Conservation (phyloP, 2,797 vertebrate genomes). For the Spinus olivaceus region DNA sequence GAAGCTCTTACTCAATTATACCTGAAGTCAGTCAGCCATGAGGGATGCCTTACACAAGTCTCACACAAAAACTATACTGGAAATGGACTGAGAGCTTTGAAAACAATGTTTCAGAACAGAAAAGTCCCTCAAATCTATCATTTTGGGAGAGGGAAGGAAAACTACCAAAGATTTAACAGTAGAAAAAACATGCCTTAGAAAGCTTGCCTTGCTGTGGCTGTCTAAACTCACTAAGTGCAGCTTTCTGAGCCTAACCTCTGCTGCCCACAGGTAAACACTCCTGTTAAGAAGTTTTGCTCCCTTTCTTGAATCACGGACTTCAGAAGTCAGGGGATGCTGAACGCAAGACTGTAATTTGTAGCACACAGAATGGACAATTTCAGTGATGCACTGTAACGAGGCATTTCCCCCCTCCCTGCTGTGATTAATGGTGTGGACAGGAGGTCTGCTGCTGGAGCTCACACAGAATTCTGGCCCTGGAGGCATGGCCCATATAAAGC, state of each 20-base stretch:
- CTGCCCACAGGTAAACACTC: not conserved
- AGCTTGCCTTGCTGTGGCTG: not conserved
- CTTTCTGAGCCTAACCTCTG: not conserved
- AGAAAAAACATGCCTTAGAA: not conserved
- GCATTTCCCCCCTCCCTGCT: not conserved
- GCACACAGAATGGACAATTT: not conserved
- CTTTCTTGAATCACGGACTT: not conserved
- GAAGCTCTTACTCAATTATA: not conserved
- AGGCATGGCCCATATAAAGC: not conserved
- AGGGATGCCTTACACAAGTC: not conserved
- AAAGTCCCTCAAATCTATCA: not conserved
- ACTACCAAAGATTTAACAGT: not conserved
- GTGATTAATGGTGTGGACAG: slow-evolving; percentile 20
- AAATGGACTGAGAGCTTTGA: not conserved
- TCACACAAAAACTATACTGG: not conserved
- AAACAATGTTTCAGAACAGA: not conserved
- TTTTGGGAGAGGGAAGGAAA: not conserved
- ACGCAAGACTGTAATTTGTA: not conserved
- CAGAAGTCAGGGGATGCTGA: not conserved
- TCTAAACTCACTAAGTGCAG: not conserved
- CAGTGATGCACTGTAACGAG: not conserved
- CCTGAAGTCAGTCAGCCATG: not conserved
- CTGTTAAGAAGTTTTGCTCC: not conserved
- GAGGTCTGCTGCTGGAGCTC: not conserved
- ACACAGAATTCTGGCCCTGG: not conserved